Percentiles rank a stretch among this genome's conserved stretches.
Evolutionary conservation across 2,113 vertebrate genomes (phyloP).

Genomic region (Gadus chalcogrammus): DNA sequence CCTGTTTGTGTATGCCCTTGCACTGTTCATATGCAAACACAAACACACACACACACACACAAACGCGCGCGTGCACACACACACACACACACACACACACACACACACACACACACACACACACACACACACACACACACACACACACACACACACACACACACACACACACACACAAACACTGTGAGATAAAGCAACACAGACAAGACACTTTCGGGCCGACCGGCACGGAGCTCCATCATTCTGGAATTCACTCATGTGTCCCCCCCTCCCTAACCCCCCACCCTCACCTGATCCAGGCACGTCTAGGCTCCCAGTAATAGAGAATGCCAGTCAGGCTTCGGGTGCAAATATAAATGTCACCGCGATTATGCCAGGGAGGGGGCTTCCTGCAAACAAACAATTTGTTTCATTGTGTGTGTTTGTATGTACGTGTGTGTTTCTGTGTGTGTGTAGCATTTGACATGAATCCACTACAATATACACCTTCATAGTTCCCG

Average conservation of each 20-base stretch:
- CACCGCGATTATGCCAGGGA: slow-evolving; percentile 55
- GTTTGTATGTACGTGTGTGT: slow-evolving; percentile 15
- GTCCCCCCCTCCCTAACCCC: not conserved
- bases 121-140: too few relatives aligned
- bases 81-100: too few relatives aligned
- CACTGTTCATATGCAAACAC: too few relatives aligned
- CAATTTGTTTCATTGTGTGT: slow-evolving; percentile 18
- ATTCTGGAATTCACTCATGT: slow-evolving; percentile 10
- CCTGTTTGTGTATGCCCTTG: too few relatives aligned
- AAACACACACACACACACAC: too few relatives aligned
- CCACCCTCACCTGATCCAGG: not conserved
- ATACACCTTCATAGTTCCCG: too few relatives aligned
- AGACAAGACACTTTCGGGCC: slow-evolving; percentile 11
- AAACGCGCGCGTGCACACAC: too few relatives aligned
- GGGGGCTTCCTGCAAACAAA: slow-evolving; percentile 53
- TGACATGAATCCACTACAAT: not conserved
- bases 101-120: too few relatives aligned
- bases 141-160: too few relatives aligned
- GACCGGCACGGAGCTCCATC: slow-evolving; percentile 46
- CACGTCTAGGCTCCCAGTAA: slow-evolving; percentile 28
- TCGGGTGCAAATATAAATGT: slow-evolving; percentile 67
- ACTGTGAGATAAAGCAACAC: too few relatives aligned
- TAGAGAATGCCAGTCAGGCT: slow-evolving; percentile 58
- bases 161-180: too few relatives aligned
- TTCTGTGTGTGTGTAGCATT: slow-evolving; percentile 23